Evolutionary conservation across 2,113 vertebrate species (phyloP).

Genomic region (Trematocara nigrifrons): DNA sequence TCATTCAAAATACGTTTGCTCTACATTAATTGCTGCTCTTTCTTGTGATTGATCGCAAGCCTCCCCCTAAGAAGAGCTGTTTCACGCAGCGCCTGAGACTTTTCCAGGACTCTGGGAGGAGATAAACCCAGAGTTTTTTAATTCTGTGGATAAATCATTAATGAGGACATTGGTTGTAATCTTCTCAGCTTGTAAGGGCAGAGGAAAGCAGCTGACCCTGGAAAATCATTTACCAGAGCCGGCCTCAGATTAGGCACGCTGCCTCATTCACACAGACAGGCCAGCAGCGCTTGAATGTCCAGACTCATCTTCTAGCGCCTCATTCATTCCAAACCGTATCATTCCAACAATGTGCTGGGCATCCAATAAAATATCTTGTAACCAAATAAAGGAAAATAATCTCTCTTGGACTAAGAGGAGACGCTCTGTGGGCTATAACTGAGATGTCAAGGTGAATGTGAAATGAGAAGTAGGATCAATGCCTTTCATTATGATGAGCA

Average conservation of each 20-base stretch:
- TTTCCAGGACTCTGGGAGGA: not conserved
- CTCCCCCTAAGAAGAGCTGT: not conserved
- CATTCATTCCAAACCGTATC: not conserved
- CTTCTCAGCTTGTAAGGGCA: conserved; percentile 40
- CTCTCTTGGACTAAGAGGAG: conserved; percentile 25
- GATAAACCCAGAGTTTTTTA: conserved; percentile 35
- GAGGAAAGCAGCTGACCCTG: conserved; percentile 47
- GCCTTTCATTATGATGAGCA: conserved; percentile 54
- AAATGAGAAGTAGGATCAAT: conserved; percentile 53
- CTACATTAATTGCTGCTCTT: not conserved
- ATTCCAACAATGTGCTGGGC: not conserved
- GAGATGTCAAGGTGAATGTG: conserved; percentile 58
- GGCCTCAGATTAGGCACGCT: conserved; percentile 25
- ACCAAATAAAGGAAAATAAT: conserved; percentile 26
- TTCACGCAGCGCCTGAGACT: not conserved
- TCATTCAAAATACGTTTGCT: not conserved
- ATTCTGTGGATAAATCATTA: conserved; percentile 62
- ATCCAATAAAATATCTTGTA: not conserved
- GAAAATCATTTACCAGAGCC: conserved; percentile 60
- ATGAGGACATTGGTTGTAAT: conserved; percentile 48
- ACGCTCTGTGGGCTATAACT: conserved; percentile 34
- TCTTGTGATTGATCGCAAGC: not conserved
- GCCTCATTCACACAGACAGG: not conserved
- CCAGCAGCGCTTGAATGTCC: not conserved
- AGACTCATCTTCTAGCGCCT: not conserved